phyloP scores from a whole-genome alignment of 2,113 vertebrate species.

The Speoplatyrhinus poulsoni region DNA sequence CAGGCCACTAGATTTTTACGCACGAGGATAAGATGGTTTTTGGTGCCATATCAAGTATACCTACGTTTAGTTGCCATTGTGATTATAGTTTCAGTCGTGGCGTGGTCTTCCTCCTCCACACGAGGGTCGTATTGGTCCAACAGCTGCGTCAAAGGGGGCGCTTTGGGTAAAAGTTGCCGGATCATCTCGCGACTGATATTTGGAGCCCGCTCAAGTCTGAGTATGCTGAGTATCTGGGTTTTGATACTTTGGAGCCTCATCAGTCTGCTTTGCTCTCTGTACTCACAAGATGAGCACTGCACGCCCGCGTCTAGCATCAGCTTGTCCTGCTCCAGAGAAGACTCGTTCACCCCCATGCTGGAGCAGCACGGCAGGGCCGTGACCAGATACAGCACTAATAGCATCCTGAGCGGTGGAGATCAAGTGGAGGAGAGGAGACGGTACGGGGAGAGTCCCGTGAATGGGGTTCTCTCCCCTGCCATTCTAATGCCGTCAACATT shows the following conservation, averaged over 20 bases:
- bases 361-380: constrained; percentile 77
- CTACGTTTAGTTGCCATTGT: constrained; percentile 94
- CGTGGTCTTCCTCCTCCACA: constrained; percentile 90
- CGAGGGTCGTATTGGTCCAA: constrained; percentile 94
- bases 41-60: constrained; percentile 41
- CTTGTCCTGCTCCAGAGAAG: constrained; percentile 59
- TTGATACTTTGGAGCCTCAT: constrained; percentile 95
- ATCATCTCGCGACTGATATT: constrained; percentile 98
- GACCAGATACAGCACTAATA: constrained; percentile 79
- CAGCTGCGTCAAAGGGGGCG: constrained; percentile 91
- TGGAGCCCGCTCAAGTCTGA: constrained; percentile 92
- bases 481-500: constrained; percentile 79
- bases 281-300: constrained; percentile 89
- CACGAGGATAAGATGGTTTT: background rate
- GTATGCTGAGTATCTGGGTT: constrained; percentile 96
- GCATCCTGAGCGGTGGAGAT: constrained; percentile 76
- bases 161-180: constrained; percentile 92
- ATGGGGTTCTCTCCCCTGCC: constrained; percentile 75
- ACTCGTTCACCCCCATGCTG: constrained; percentile 78
- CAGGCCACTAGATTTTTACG: constrained; percentile 23
- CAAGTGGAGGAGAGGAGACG: constrained; percentile 10
- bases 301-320: constrained; percentile 80
- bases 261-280: constrained; percentile 92
- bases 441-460: constrained; percentile 53
- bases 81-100: constrained; percentile 94